Evolutionary conservation across 2,888 invertebrate genomes (phyloP), one percentile per base, ranked within the genome.

Genomic region (Gastrophysa polygoni): DNA sequence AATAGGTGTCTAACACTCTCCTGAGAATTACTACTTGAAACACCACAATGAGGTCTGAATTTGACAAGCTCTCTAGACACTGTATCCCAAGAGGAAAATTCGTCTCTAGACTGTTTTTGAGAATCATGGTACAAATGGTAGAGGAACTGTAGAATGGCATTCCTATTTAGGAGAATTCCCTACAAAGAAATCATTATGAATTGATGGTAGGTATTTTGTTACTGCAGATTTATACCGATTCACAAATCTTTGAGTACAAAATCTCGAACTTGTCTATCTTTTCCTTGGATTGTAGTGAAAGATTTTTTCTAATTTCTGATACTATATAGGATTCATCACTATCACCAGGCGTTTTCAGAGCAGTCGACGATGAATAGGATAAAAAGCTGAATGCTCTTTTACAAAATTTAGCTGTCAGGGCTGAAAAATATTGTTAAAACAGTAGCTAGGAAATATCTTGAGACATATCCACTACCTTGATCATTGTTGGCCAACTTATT

Each of bases 261-360:
- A 78, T 61, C 62, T 81, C 78, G 67, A 81, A 80, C 54, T 71
- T 72, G 55, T 80, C 76, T 16, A 73, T 65, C 59, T 76, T 73
- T 57, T 76, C 75, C 38, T 65, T 68, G 7, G 76, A 70, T 38
- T 69, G 69, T 17, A 72, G 54, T 6, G 72, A 66, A 43, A 77
- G 56, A 50, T 73, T 50, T 59, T 73, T 66, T 50, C 64, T 69
- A 7, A 78, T 77, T 64, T 78, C 73, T 51, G 74, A 70, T 17
- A 78, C 72, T 47, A 73, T 67, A 63, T 67, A 73, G 24, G 71
- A 71, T 66, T 78, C 77, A 59, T 77, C 74, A 51, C 73, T 72
- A 14, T 72, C 61, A 17, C 68, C 67, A 55, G 62, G 67, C 6
- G 64, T 44, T 44, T 18, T 59, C 46, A 61, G 47, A 6, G 69